These are phyloP conservation scores for Sarcophaga rosellei DNA, from an alignment of 2,888 invertebrate genomes.

Conservation along the genomic window DNA sequence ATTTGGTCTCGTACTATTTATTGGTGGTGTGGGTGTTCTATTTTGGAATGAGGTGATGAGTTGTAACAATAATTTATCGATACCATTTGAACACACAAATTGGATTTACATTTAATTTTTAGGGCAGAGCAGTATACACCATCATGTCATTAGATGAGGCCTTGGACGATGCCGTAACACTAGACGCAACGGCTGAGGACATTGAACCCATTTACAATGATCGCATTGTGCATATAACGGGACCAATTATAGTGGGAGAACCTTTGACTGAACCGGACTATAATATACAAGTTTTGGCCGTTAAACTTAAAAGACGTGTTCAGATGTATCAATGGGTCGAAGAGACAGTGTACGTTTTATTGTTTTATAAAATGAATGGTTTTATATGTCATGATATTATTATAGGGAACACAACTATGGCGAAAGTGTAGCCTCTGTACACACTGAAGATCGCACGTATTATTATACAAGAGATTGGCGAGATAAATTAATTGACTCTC, in stretches of 20 bases:
- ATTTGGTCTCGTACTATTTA: slow-evolving; percentile 86
- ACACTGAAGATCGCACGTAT: slow-evolving; percentile 86
- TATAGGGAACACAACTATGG: slow-evolving; percentile 80
- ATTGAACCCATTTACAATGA: slow-evolving; percentile 88
- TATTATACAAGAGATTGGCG: slow-evolving; percentile 94
- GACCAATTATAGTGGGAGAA: slow-evolving; percentile 88
- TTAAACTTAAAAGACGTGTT: slow-evolving; percentile 91
- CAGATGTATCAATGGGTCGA: slow-evolving; percentile 98
- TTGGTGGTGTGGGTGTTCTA: slow-evolving; percentile 86
- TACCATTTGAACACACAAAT: not conserved
- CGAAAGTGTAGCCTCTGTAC: slow-evolving; percentile 81
- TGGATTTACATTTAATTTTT: slow-evolving; percentile 3
- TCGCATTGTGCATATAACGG: slow-evolving; percentile 89
- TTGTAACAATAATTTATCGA: not conserved
- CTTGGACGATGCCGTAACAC: slow-evolving; percentile 82
- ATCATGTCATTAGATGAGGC: slow-evolving; percentile 91
- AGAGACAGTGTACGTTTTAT: slow-evolving; percentile 81
- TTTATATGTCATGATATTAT: not conserved
- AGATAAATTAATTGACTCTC: slow-evolving; percentile 90
- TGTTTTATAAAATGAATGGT: not conserved
- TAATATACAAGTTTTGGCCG: slow-evolving; percentile 91
- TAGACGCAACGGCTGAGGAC: slow-evolving; percentile 86
- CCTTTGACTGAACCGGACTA: slow-evolving; percentile 93
- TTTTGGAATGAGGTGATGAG: slow-evolving; percentile 91
- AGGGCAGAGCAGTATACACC: slow-evolving; percentile 91